These are phyloP conservation scores for Bagarius yarrelli DNA, from an alignment of 2,113 vertebrate genomes.

Conservation along the genomic window DNA sequence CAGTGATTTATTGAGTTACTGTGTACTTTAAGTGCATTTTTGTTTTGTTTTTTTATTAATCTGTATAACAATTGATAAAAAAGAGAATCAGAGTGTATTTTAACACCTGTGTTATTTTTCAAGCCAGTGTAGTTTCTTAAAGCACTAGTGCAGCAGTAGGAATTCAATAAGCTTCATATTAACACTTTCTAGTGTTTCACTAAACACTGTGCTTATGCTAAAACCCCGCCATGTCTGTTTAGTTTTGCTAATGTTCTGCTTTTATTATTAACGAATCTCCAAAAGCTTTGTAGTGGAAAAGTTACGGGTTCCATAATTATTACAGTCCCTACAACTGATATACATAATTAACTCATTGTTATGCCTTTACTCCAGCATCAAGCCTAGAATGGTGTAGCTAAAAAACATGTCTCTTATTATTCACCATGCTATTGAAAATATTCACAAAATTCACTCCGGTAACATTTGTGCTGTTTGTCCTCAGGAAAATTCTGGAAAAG, in stretches of 20 bases:
- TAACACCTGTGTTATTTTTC: not conserved
- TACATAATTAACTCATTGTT: not conserved
- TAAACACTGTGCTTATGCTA: not conserved
- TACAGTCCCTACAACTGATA: not conserved
- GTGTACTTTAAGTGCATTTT: slow-evolving; percentile 19
- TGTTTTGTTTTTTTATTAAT: slow-evolving; percentile 3
- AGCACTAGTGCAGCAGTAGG: not conserved
- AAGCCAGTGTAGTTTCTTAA: not conserved
- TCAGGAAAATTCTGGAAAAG: not conserved
- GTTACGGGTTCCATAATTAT: not conserved
- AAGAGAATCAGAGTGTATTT: slow-evolving; percentile 31
- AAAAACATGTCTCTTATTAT: not conserved
- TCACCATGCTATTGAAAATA: not conserved
- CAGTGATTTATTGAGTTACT: no score
- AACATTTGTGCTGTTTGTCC: no score
- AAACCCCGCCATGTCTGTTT: not conserved
- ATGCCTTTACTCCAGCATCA: not conserved
- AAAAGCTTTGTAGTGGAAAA: not conserved
- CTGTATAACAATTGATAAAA: slow-evolving; percentile 20
- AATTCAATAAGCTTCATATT: not conserved
- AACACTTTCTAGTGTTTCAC: not conserved
- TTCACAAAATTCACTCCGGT: not conserved
- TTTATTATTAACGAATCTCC: not conserved
- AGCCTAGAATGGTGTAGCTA: not conserved
- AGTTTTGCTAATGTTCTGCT: not conserved